These are phyloP conservation scores for Bombus fervidus DNA, from an alignment of 1,140 invertebrate genomes.

Conservation along the genomic window DNA sequence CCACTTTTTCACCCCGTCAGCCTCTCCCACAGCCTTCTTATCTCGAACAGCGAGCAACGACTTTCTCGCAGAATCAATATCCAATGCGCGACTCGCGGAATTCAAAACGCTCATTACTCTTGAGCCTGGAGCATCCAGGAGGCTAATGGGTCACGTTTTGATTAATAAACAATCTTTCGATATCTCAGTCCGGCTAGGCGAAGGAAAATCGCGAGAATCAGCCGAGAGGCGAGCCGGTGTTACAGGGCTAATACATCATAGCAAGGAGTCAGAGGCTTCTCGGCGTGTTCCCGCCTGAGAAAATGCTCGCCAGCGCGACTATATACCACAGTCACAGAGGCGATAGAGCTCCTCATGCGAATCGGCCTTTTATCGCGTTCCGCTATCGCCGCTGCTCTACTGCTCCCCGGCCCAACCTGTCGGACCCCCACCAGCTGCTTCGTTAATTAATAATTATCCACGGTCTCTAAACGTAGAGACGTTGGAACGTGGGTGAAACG, in stretches of 20 bases:
- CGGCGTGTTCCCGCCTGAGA: neutral
- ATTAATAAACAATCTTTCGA: constrained; percentile 27
- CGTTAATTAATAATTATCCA: constrained; percentile 63
- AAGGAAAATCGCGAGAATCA: neutral
- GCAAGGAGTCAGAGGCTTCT: neutral
- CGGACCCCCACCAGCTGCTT: constrained; percentile 23
- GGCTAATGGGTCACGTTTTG: constrained; percentile 12
- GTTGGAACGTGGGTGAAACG: constrained; percentile 51
- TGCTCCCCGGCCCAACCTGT: constrained; percentile 41
- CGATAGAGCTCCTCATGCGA: constrained; percentile 6
- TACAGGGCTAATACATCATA: neutral
- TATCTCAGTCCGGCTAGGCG: neutral
- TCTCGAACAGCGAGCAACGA: neutral
- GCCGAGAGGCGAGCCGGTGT: neutral
- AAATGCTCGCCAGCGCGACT: neutral
- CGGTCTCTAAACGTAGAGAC: neutral
- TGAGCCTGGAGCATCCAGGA: neutral
- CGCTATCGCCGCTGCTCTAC: constrained; percentile 8
- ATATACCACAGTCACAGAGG: neutral
- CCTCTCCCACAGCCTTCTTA: neutral
- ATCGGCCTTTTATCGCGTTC: constrained; percentile 45
- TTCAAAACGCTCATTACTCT: neutral
- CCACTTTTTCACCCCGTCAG: no score
- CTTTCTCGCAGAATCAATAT: neutral
- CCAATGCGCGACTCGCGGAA: neutral